These are phyloP conservation scores for Scotopteryx bipunctaria DNA, from an alignment of 2,888 invertebrate genomes.

Conservation along the genomic window DNA sequence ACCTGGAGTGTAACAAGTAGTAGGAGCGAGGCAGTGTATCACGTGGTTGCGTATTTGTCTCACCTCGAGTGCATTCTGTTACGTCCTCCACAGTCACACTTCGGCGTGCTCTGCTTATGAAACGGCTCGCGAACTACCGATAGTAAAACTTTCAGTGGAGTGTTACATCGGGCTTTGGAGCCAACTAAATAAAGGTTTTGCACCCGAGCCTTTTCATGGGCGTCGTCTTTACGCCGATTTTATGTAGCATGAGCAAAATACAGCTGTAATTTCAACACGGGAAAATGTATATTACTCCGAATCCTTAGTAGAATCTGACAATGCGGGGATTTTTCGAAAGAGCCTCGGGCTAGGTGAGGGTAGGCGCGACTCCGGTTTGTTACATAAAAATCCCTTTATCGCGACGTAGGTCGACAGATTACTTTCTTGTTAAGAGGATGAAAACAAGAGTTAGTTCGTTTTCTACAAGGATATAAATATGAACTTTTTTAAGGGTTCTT, in stretches of 20 bases:
- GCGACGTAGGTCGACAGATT: conserved; percentile 80
- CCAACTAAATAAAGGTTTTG: conserved; percentile 75
- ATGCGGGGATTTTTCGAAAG: conserved; percentile 74
- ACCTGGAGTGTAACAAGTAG: conserved; percentile 45
- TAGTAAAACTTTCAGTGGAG: conserved; percentile 76
- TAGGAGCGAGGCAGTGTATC: conserved; percentile 44
- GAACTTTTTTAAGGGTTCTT: conserved; percentile 66
- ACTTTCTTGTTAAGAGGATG: conserved; percentile 82
- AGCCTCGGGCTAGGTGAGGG: conserved; percentile 80
- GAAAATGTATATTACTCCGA: conserved; percentile 79
- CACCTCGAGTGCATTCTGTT: conserved; percentile 54
- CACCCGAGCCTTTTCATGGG: conserved; percentile 65
- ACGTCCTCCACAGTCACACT: conserved; percentile 48
- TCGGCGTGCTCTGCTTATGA: conserved; percentile 64
- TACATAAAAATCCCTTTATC: conserved; percentile 83
- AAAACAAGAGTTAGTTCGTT: conserved; percentile 79
- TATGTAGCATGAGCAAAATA: conserved; percentile 78
- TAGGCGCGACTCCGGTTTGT: conserved; percentile 79
- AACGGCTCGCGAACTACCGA: conserved; percentile 60
- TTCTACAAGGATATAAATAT: conserved; percentile 73
- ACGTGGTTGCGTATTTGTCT: conserved; percentile 55
- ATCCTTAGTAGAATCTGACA: conserved; percentile 77
- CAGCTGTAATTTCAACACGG: conserved; percentile 77
- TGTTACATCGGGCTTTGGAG: conserved; percentile 70
- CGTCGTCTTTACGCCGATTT: conserved; percentile 76